Evolutionary conservation across 2,797 vertebrate species (phyloP).

Genomic region (Gadopsis marmoratus): DNA sequence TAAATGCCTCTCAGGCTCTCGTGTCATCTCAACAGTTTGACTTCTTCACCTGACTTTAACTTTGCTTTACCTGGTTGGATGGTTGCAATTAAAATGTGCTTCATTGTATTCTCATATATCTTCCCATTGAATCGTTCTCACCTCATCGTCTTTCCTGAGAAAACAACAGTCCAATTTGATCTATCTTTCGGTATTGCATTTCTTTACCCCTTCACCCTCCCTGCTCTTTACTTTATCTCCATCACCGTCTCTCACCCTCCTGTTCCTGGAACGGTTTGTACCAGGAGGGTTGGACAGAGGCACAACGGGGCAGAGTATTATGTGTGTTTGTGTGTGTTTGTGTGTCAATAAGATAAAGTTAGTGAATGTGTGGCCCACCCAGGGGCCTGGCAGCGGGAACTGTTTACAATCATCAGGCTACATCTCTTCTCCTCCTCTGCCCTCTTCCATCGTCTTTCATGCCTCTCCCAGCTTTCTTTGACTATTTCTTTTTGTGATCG

Average conservation of each 20-base stretch:
- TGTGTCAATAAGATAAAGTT: constrained; percentile 67
- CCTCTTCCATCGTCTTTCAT: constrained; percentile 59
- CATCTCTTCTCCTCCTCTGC: constrained; percentile 66
- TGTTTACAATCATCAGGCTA: constrained; percentile 81
- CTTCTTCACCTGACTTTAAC: background rate
- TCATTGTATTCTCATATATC: background rate
- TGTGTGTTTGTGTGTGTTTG: constrained; percentile 3
- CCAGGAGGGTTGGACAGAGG: constrained; percentile 68
- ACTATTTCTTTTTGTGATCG: constrained; percentile 35
- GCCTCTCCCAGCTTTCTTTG: constrained; percentile 39
- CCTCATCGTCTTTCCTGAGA: background rate
- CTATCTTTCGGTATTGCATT: constrained; percentile 10
- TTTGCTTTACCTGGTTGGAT: background rate
- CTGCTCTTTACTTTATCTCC: constrained; percentile 22
- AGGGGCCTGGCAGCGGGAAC: constrained; percentile 75
- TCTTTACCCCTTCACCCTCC: constrained; percentile 18
- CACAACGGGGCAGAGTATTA: constrained; percentile 53
- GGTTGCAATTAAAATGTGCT: background rate
- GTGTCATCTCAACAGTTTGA: constrained; percentile 17
- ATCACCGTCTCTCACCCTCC: constrained; percentile 26
- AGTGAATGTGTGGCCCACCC: constrained; percentile 82
- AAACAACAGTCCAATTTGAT: constrained; percentile 16
- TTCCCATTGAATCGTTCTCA: constrained; percentile 1
- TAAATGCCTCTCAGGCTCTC: constrained; percentile 19
- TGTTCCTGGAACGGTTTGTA: constrained; percentile 61